A percentile compares a stretch with the other conserved stretches of the same genome.
These are phyloP conservation scores for Gallinago jamesoni DNA, from an alignment of 2,113 vertebrate species.

Conservation along the genomic window DNA sequence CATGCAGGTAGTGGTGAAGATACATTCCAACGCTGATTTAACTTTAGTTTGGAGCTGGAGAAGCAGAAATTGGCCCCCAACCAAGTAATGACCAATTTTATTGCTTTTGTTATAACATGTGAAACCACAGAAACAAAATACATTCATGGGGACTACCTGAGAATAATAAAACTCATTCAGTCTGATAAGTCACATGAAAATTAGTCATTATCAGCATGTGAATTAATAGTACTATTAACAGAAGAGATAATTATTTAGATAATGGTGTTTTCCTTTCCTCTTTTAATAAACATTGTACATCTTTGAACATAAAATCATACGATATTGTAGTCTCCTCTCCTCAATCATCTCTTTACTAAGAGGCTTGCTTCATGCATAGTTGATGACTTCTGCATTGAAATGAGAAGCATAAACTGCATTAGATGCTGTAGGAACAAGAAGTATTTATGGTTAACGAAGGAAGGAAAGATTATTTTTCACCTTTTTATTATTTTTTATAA, in stretches of 20 bases:
- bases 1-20: neutral
- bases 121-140: neutral
- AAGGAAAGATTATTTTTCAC: neutral
- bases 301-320: neutral
- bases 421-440: neutral
- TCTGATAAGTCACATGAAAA: neutral
- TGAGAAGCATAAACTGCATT: neutral
- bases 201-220: neutral
- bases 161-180: neutral
- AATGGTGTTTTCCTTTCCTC: neutral
- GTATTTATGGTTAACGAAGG: neutral
- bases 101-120: neutral
- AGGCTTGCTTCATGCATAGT: neutral
- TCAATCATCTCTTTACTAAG: neutral
- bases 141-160: neutral
- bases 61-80: neutral
- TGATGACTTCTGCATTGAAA: neutral
- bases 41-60: neutral
- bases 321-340: neutral
- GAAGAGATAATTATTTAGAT: neutral
- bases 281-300: neutral
- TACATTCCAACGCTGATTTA: neutral
- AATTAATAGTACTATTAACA: neutral
- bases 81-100: neutral
- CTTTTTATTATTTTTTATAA: neutral